phyloP scores from a whole-genome alignment of 2,797 vertebrate species.

The Acrossocheilus wenchowensis region DNA sequence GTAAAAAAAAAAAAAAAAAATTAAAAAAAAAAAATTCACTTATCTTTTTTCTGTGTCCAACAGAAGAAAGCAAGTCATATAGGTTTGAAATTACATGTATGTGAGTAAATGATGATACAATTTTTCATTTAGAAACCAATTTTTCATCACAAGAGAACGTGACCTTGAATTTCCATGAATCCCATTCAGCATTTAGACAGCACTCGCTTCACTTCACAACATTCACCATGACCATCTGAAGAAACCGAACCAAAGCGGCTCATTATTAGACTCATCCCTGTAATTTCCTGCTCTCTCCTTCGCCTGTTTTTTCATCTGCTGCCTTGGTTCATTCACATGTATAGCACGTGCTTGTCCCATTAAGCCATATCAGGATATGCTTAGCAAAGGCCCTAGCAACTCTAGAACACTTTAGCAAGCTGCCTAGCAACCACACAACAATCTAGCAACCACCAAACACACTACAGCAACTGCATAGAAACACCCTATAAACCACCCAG shows the following conservation, averaged over 20 bases:
- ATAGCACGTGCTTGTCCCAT: background rate
- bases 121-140: background rate
- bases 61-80: background rate
- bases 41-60: background rate
- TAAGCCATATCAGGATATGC: background rate
- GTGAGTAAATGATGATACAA: background rate
- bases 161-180: constrained; percentile 15
- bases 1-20: no score
- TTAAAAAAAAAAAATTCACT: no score
- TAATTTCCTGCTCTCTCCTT: constrained; percentile 46
- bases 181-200: background rate
- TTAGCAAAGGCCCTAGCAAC: no score
- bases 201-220: background rate
- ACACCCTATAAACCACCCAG: background rate
- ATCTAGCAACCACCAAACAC: background rate
- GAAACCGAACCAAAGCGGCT: constrained; percentile 29
- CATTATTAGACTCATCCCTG: constrained; percentile 28
- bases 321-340: background rate
- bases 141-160: background rate
- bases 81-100: background rate
- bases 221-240: constrained; percentile 12
- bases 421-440: background rate
- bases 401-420: no score
- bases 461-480: background rate
- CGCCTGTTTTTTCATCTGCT: constrained; percentile 30